A percentile compares a stretch with the other conserved stretches of the same genome.
Conservation (phyloP, 1,140 invertebrate species). For the Drosophila bifasciata region DNA sequence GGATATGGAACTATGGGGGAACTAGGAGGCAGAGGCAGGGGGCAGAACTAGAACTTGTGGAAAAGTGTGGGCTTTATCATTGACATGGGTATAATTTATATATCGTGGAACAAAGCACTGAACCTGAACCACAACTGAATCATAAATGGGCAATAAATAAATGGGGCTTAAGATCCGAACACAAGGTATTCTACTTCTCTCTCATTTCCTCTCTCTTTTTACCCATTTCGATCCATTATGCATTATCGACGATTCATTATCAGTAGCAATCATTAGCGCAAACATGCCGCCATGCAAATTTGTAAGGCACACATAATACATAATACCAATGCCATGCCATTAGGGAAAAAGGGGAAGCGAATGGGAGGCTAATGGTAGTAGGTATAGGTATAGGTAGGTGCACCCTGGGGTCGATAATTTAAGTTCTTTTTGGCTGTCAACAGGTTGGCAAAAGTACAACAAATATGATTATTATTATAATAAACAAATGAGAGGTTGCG, state of each 20-base stretch:
- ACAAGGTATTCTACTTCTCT: background rate
- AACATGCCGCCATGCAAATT: conserved; percentile 41
- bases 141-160: conserved; percentile 29
- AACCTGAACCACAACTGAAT: conserved; percentile 3
- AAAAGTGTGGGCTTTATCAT: conserved; percentile 21
- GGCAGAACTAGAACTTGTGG: conserved; percentile 14
- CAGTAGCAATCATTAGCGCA: conserved; percentile 22
- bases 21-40: conserved; percentile 5
- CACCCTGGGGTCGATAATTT: conserved; percentile 33
- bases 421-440: conserved; percentile 36
- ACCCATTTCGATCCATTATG: background rate
- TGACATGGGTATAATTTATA: conserved; percentile 28
- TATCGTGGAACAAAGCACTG: conserved; percentile 4
- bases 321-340: background rate
- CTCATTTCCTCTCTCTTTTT: background rate
- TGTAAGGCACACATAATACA: conserved; percentile 25
- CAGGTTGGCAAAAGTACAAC: conserved; percentile 36
- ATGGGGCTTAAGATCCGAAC: conserved; percentile 14
- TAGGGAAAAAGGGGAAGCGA: too few relatives aligned
- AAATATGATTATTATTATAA: conserved; percentile 33
- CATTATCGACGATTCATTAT: conserved; percentile 27
- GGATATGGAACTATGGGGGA: conserved; percentile 16
- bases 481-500: conserved; percentile 47
- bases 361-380: too few relatives aligned
- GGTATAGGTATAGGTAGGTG: background rate